These are phyloP conservation scores for Chrysemys picta DNA, from an alignment of 2,113 vertebrate genomes.

Conservation along the genomic window DNA sequence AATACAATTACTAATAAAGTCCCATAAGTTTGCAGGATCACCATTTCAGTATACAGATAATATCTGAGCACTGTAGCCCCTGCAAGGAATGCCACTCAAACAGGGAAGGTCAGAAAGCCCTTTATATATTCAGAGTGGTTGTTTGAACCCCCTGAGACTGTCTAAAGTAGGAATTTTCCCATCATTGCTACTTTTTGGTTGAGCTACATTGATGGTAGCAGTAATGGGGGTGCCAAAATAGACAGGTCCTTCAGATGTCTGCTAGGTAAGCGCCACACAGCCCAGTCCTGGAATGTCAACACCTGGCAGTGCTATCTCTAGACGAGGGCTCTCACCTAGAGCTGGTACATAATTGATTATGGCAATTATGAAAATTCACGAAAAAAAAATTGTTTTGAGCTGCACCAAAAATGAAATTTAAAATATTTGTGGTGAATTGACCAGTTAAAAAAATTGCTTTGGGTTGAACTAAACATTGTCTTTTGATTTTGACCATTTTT, in stretches of 20 bases:
- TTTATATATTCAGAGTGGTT: neutral
- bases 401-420: neutral
- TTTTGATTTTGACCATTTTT: too few species aligned
- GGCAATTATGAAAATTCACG: neutral
- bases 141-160: neutral
- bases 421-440: neutral
- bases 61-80: neutral
- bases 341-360: neutral
- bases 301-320: neutral
- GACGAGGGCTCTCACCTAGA: neutral
- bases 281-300: neutral
- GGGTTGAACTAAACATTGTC: neutral
- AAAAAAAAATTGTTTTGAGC: neutral
- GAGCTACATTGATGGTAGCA: neutral
- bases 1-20: neutral
- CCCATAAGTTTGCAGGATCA: neutral
- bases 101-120: neutral
- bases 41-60: neutral
- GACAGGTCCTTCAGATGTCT: neutral
- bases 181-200: neutral
- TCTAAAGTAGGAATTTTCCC: neutral
- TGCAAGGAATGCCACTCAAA: neutral
- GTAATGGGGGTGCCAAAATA: neutral
- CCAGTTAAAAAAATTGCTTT: neutral
- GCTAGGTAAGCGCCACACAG: neutral